These are phyloP conservation scores for Sarcophaga rosellei DNA, from an alignment of 2,888 invertebrate genomes.

Conservation along the genomic window DNA sequence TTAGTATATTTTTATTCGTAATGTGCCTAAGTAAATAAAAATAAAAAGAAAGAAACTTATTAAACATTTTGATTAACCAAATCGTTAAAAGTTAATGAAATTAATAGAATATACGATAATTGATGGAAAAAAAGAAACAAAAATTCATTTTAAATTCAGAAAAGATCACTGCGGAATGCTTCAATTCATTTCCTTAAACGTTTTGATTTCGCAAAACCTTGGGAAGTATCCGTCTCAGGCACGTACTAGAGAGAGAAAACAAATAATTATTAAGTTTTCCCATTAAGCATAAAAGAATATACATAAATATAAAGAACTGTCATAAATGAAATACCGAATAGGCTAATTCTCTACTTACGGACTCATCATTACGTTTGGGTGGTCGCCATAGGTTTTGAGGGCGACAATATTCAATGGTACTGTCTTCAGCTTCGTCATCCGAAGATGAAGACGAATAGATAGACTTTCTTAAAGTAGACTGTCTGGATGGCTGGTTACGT, in stretches of 20 bases:
- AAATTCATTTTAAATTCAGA: slow-evolving; percentile 30
- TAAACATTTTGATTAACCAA: slow-evolving; percentile 22
- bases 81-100: slow-evolving; percentile 11
- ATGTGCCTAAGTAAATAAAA: not conserved
- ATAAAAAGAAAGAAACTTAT: not conserved
- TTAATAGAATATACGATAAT: slow-evolving; percentile 2
- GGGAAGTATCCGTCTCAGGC: slow-evolving; percentile 52
- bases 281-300: too few relatives aligned
- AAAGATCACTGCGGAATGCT: not conserved
- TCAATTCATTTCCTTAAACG: slow-evolving; percentile 45
- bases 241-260: slow-evolving; percentile 50
- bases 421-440: slow-evolving; percentile 35
- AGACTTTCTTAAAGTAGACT: slow-evolving; percentile 10
- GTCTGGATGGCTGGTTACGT: slow-evolving; percentile 33
- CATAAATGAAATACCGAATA: not conserved
- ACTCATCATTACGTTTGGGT: not conserved
- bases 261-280: not conserved
- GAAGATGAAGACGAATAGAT: slow-evolving; percentile 34
- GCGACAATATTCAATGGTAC: not conserved
- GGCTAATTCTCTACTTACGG: slow-evolving; percentile 16
- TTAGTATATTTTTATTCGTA: not conserved
- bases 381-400: slow-evolving; percentile 45
- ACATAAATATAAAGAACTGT: too few relatives aligned
- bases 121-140: slow-evolving; percentile 2
- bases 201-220: slow-evolving; percentile 58